Evolutionary conservation across 2,888 invertebrate species (phyloP).

Genomic region (Tribolium freemani): DNA sequence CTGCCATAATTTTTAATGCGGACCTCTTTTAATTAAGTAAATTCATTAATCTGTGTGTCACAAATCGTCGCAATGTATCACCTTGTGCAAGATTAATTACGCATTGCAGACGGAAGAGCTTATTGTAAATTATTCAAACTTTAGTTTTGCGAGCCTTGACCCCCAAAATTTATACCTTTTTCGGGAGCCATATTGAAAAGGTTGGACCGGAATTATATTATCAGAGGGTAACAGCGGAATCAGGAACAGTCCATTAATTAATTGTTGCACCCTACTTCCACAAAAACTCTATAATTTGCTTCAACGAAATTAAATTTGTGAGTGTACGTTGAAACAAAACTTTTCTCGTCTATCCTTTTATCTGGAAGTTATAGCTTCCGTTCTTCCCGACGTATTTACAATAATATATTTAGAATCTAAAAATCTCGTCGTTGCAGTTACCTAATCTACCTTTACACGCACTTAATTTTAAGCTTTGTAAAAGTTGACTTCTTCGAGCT

Average conservation of each 20-base stretch:
- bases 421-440: not conserved
- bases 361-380: not conserved
- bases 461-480: not conserved
- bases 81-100: not conserved
- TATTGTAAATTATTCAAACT: not conserved
- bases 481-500: conserved; percentile 7
- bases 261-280: not conserved
- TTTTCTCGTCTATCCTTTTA: not conserved
- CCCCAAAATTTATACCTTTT: not conserved
- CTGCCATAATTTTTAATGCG: conserved; percentile 14
- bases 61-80: conserved; percentile 14
- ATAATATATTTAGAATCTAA: not conserved
- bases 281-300: not conserved
- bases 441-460: not conserved
- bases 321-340: not conserved
- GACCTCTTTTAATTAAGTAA: conserved; percentile 21
- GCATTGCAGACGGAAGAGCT: not conserved
- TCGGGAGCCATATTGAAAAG: not conserved
- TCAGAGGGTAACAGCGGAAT: not conserved
- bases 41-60: conserved; percentile 14
- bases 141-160: not conserved
- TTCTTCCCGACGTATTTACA: not conserved
- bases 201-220: not conserved
- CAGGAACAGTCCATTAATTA: not conserved
- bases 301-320: not conserved